Percentiles rank a stretch among this genome's conserved stretches.
Conservation (phyloP, 37 sponge, comb jelly and placozoan species). For the Cliona cf. orientalis region DNA sequence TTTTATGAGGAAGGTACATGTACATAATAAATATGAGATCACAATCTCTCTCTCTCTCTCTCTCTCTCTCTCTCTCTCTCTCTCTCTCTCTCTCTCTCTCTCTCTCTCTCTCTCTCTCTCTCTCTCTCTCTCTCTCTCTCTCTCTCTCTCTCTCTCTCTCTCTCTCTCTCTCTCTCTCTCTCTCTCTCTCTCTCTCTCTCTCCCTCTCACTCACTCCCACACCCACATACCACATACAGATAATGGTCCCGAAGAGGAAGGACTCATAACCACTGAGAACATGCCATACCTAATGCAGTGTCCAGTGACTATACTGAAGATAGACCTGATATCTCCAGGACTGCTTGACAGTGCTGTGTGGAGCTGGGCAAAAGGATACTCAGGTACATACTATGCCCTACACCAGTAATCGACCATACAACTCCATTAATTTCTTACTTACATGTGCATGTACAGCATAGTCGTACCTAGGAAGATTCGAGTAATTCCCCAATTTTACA, state of each 20-base stretch:
- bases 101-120: not conserved
- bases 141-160: constrained; percentile 30
- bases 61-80: no score
- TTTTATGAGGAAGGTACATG: no score
- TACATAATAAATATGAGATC: no score
- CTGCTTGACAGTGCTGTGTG: constrained; percentile 53
- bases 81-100: not conserved
- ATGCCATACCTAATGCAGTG: constrained; percentile 65
- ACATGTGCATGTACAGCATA: no score
- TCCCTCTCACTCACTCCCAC: constrained; percentile 9
- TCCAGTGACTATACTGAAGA: constrained; percentile 37
- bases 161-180: not conserved
- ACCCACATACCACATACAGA: constrained; percentile 31
- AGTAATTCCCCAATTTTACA: no score
- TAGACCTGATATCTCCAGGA: constrained; percentile 67
- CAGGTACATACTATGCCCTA: constrained; percentile 7
- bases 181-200: constrained; percentile 40
- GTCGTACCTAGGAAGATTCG: no score
- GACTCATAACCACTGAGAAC: constrained; percentile 57
- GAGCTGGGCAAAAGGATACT: constrained; percentile 46
- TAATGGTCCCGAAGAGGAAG: constrained; percentile 68
- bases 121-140: constrained; percentile 13
- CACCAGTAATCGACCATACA: no score
- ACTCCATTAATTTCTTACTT: no score
- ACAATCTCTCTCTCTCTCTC: no score